These are phyloP conservation scores for fruit fly (Drosophila melanogaster) DNA, from an alignment of 1,140 invertebrate species.

Conservation along the genomic window DNA sequence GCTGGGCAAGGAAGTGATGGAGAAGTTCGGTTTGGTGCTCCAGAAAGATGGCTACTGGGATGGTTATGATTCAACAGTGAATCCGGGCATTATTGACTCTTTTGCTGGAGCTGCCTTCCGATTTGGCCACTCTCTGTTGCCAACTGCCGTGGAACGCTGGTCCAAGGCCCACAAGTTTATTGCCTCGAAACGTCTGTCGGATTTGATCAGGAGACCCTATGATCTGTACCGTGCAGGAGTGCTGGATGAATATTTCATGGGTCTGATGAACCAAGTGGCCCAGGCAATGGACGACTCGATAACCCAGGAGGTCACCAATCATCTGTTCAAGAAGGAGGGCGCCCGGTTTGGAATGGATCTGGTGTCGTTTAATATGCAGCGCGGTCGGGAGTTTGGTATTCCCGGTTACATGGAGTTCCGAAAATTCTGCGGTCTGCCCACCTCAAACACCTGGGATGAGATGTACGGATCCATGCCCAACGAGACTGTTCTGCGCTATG, in stretches of 20 bases:
- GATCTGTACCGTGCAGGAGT: constrained; percentile 96
- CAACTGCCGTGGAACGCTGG: constrained; percentile 95
- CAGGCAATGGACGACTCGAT: constrained; percentile 98
- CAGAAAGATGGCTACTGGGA: constrained; percentile 96
- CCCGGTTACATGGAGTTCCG: constrained; percentile 97
- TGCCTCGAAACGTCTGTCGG: constrained; percentile 94
- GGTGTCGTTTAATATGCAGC: constrained; percentile 97
- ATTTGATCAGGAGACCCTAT: constrained; percentile 94
- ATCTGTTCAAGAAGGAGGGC: constrained; percentile 95
- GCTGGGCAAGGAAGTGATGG: constrained; percentile 96
- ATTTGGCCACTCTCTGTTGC: constrained; percentile 95
- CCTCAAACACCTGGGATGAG: constrained; percentile 92
- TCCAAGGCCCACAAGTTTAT: constrained; percentile 97
- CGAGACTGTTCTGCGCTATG: constrained; percentile 92
- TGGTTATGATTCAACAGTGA: constrained; percentile 93
- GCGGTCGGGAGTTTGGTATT: constrained; percentile 95
- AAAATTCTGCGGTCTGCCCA: constrained; percentile 95
- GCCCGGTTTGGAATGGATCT: constrained; percentile 95
- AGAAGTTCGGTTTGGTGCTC: constrained; percentile 93
- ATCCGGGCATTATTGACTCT: constrained; percentile 93
- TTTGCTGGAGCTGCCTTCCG: constrained; percentile 95
- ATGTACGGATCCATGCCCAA: constrained; percentile 95
- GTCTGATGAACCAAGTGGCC: constrained; percentile 96
- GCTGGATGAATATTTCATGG: constrained; percentile 96
- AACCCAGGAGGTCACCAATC: constrained; percentile 96